These are phyloP conservation scores for Cydia strobilella DNA, from an alignment of 1,140 invertebrate genomes.

Conservation along the genomic window DNA sequence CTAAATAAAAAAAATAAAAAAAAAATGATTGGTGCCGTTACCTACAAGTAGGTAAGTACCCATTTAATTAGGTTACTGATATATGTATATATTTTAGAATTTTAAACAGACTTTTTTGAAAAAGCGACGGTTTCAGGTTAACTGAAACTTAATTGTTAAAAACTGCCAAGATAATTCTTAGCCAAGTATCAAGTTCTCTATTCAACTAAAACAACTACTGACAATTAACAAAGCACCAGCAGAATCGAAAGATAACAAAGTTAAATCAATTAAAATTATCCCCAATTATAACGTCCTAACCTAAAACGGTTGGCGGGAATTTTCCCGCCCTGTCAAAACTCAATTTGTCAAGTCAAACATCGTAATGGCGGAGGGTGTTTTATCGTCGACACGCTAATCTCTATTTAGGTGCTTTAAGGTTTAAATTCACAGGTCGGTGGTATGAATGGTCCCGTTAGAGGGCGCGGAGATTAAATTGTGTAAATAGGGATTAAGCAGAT, in stretches of 20 bases:
- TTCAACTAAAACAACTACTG: slow-evolving; percentile 39
- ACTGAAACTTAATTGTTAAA: too few species aligned
- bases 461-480: slow-evolving; percentile 74
- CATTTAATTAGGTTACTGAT: too few species aligned
- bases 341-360: slow-evolving; percentile 76
- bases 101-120: too few species aligned
- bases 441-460: slow-evolving; percentile 40
- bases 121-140: too few species aligned
- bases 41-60: too few species aligned
- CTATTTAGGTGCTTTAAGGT: slow-evolving; percentile 53
- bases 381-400: slow-evolving; percentile 45
- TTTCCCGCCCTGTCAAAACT: slow-evolving; percentile 75
- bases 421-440: slow-evolving; percentile 45
- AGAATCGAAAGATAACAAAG: slow-evolving; percentile 61
- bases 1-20: too few species aligned
- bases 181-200: slow-evolving; percentile 31
- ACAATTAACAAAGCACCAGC: slow-evolving; percentile 41
- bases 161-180: background rate
- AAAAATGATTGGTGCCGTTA: too few species aligned
- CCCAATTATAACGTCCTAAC: slow-evolving; percentile 58
- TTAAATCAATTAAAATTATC: slow-evolving; percentile 59
- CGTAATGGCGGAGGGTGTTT: slow-evolving; percentile 58
- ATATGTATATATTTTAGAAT: too few species aligned
- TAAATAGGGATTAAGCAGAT: slow-evolving; percentile 78
- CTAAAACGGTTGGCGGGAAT: slow-evolving; percentile 59